Conservation (phyloP, 2,113 vertebrate species). For the Nycticebus coucang region DNA sequence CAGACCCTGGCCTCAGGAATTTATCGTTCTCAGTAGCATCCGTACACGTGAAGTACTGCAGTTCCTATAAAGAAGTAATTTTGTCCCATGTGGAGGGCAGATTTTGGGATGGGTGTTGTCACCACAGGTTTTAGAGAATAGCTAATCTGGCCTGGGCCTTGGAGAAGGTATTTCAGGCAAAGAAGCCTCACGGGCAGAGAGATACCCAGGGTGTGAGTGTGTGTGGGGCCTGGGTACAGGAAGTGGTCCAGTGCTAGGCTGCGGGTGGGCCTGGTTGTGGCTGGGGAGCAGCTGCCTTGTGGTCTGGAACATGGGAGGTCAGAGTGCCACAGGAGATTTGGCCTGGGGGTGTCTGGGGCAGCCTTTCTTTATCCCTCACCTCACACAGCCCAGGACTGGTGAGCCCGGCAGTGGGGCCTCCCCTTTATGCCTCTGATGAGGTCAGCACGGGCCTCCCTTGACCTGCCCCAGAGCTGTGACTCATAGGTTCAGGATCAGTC, state of each 20-base stretch:
- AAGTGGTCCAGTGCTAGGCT: background rate
- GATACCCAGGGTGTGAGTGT: rapidly evolving
- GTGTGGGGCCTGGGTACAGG: background rate
- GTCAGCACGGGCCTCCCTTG: background rate
- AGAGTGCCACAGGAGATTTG: background rate
- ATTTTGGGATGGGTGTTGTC: background rate
- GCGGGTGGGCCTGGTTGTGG: background rate
- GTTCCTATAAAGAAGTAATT: background rate
- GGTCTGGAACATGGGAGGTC: background rate
- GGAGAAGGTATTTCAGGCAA: too few relatives aligned
- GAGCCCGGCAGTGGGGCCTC: background rate
- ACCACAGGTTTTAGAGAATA: background rate
- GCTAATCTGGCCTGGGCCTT: background rate
- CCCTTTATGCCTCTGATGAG: too few relatives aligned
- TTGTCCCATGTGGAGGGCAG: background rate
- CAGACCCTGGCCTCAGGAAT: too few relatives aligned
- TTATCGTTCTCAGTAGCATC: background rate
- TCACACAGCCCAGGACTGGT: rapidly evolving
- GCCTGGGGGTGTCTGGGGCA: too few relatives aligned
- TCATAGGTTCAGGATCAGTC: background rate
- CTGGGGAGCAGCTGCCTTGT: rapidly evolving
- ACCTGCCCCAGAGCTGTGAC: background rate
- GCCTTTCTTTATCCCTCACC: background rate
- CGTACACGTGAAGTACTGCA: rapidly evolving
- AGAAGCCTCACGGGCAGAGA: background rate